These are phyloP conservation scores for Akabosia matsudoensis DNA, from an alignment of 1,140 invertebrate genomes.

Conservation along the genomic window DNA sequence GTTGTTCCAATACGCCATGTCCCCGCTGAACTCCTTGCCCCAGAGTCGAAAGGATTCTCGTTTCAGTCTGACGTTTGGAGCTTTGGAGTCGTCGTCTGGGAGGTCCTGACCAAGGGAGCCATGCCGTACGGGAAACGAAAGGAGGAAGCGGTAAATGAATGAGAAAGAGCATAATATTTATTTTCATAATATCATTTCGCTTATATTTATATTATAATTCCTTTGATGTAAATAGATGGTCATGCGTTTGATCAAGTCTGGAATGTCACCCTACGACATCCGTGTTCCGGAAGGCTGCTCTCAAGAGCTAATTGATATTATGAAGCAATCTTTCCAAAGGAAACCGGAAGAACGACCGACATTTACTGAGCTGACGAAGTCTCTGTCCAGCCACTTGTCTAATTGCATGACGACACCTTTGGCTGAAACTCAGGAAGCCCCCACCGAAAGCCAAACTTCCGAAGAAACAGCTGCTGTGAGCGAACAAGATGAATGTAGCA, in stretches of 20 bases:
- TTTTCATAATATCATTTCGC: too few relatives aligned
- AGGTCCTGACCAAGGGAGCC: not conserved
- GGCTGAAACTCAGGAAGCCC: not conserved
- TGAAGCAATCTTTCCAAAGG: constrained; percentile 27
- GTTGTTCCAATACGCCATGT: constrained; percentile 26
- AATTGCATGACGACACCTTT: not conserved
- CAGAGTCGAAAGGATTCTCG: not conserved
- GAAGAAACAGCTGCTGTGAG: too few relatives aligned
- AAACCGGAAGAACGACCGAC: constrained; percentile 18
- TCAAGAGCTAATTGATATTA: not conserved
- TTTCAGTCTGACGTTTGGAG: constrained; percentile 26
- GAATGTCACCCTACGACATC: constrained; percentile 11
- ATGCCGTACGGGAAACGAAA: not conserved
- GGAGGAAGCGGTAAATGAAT: too few relatives aligned
- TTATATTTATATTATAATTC: too few relatives aligned
- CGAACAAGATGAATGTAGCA: too few relatives aligned
- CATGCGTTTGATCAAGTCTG: not conserved
- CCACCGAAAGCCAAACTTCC: too few relatives aligned
- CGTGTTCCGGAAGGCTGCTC: constrained; percentile 27
- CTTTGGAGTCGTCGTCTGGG: constrained; percentile 22
- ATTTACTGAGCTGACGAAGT: constrained; percentile 14
- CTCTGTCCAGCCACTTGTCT: not conserved
- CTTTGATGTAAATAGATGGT: too few relatives aligned
- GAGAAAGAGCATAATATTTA: too few relatives aligned
- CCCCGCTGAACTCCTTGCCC: constrained; percentile 24